phyloP scores from a whole-genome alignment of 2,797 vertebrate species.

The Dromococcyx pavoninus region DNA sequence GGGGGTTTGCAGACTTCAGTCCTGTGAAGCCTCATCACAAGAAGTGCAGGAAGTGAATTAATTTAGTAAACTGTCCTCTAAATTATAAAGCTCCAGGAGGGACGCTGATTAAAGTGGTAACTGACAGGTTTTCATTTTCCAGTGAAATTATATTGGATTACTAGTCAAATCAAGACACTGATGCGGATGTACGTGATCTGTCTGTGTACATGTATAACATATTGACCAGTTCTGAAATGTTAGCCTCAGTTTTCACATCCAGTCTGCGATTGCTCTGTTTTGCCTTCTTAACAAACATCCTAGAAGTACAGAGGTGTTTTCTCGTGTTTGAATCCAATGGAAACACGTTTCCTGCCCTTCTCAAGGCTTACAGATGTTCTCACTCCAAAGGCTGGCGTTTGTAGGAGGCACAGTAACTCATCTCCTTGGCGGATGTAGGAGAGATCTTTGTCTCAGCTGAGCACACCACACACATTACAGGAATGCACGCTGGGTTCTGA shows the following conservation, averaged over 20 bases:
- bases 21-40: background rate
- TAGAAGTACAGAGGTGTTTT: background rate
- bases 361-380: background rate
- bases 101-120: background rate
- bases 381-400: background rate
- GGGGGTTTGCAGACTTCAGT: background rate
- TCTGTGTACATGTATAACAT: background rate
- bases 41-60: background rate
- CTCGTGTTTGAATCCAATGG: no score
- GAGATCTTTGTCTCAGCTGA: background rate
- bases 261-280: background rate
- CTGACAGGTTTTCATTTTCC: background rate
- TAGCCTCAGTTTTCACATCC: background rate
- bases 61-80: background rate
- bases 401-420: background rate
- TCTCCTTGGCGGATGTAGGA: background rate
- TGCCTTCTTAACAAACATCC: background rate
- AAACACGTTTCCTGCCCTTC: no score
- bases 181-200: accelerated
- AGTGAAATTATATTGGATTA: background rate
- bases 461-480: background rate
- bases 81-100: background rate
- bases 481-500: background rate
- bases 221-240: background rate
- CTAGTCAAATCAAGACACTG: background rate